phyloP scores from a whole-genome alignment of 2,113 vertebrate species.

The Mormoops blainvillei region DNA sequence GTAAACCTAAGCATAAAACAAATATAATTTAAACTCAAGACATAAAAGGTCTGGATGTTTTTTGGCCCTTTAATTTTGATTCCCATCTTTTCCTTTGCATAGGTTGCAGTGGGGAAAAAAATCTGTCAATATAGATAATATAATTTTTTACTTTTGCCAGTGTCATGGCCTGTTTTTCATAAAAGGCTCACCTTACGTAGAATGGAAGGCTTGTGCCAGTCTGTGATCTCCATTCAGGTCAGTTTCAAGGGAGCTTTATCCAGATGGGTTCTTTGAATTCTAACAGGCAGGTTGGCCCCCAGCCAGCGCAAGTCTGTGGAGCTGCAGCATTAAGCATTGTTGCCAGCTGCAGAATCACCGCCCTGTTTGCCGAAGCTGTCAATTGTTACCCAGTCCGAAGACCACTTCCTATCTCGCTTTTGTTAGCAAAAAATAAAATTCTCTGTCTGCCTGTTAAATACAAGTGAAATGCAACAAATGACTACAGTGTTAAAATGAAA shows the following conservation, averaged over 20 bases:
- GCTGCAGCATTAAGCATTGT: not conserved
- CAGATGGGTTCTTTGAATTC: conserved; percentile 44
- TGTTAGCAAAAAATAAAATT: conserved; percentile 20
- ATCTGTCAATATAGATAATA: not conserved
- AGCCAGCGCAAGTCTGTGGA: not conserved
- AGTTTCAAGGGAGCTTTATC: not conserved
- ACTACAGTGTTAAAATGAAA: not conserved
- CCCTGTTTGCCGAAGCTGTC: conserved; percentile 44
- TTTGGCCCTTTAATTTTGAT: not conserved
- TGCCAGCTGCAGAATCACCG: not conserved
- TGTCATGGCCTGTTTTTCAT: conserved; percentile 20
- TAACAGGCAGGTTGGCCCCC: conserved; percentile 11
- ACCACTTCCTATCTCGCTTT: not conserved
- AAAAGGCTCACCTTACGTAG: conserved; percentile 10
- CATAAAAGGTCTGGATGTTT: not conserved
- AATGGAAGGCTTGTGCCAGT: not conserved
- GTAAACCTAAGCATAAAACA: not conserved
- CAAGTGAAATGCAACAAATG: conserved; percentile 15
- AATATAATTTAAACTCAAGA: not conserved
- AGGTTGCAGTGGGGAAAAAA: not conserved
- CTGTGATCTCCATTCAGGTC: conserved; percentile 45
- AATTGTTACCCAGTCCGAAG: conserved; percentile 24
- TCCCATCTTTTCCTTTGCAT: not conserved
- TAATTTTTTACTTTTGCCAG: not conserved
- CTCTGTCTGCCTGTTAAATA: not conserved